These are phyloP conservation scores for Excalfactoria chinensis DNA, from an alignment of 2,113 vertebrate genomes.

Conservation along the genomic window DNA sequence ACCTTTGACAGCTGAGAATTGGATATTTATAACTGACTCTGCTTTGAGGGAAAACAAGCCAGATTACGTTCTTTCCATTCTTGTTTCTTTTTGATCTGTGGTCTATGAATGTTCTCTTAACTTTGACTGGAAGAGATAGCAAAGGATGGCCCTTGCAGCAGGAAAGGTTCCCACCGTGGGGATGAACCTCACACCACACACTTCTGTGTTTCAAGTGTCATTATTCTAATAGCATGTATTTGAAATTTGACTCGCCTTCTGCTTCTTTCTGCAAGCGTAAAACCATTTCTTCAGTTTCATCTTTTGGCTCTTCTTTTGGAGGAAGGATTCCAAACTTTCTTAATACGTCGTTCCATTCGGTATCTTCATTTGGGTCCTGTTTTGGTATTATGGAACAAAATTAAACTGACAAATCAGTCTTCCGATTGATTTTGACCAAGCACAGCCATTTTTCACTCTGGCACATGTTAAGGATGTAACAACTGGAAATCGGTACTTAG, in stretches of 20 bases:
- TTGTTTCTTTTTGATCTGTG: neutral
- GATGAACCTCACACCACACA: neutral
- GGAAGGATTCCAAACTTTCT: slow-evolving; percentile 78
- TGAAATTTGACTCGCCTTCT: slow-evolving; percentile 53
- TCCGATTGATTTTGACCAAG: neutral
- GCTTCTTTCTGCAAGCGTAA: slow-evolving; percentile 72
- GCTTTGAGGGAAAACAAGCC: neutral
- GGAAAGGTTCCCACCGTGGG: neutral
- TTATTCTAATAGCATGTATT: neutral
- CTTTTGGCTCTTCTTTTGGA: slow-evolving; percentile 75
- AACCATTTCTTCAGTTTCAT: slow-evolving; percentile 76
- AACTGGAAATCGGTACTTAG: neutral
- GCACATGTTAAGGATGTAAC: neutral
- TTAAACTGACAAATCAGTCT: neutral
- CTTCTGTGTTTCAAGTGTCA: neutral
- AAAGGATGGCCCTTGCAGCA: neutral
- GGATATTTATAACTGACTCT: neutral
- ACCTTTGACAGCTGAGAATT: no score
- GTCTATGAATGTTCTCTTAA: neutral
- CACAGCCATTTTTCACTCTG: neutral
- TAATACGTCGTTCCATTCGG: slow-evolving; percentile 76
- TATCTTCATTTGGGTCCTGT: slow-evolving; percentile 80
- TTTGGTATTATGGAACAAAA: neutral
- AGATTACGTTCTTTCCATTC: neutral
- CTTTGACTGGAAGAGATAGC: neutral